phyloP scores from a whole-genome alignment of 2,113 vertebrate species.

The Orthonyx spaldingii region DNA sequence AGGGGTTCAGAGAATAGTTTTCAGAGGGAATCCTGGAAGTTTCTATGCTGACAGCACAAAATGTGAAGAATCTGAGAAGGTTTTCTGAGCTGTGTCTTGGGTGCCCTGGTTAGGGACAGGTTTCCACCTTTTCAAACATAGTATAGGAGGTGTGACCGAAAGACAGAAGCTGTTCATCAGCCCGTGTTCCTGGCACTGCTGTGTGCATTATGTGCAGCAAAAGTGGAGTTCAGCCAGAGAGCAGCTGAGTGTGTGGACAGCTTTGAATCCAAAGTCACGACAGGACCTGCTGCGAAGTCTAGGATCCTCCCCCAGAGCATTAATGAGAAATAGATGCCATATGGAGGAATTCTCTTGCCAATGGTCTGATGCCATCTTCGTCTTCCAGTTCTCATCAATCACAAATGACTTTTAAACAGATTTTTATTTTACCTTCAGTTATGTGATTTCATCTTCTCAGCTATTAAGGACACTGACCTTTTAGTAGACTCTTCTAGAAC shows the following conservation, averaged over 20 bases:
- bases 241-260: slow-evolving; percentile 38
- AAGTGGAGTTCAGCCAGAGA: slow-evolving; percentile 28
- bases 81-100: background rate
- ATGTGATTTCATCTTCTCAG: background rate
- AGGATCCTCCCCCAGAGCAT: slow-evolving; percentile 46
- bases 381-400: slow-evolving; percentile 27
- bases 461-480: background rate
- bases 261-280: slow-evolving; percentile 19
- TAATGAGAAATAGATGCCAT: slow-evolving; percentile 60
- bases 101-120: background rate
- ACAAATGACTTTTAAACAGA: background rate
- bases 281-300: slow-evolving; percentile 16
- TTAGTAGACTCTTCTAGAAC: background rate
- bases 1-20: background rate
- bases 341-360: slow-evolving; percentile 56
- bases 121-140: background rate
- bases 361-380: background rate
- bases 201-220: background rate
- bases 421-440: slow-evolving; percentile 2
- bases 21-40: background rate
- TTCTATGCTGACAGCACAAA: background rate
- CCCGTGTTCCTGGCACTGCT: background rate
- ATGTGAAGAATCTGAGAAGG: background rate
- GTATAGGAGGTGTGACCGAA: background rate
- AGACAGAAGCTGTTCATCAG: background rate